Base-by-base conservation (phyloP, 1,140 invertebrate genomes). In the Musca domestica region DNA sequence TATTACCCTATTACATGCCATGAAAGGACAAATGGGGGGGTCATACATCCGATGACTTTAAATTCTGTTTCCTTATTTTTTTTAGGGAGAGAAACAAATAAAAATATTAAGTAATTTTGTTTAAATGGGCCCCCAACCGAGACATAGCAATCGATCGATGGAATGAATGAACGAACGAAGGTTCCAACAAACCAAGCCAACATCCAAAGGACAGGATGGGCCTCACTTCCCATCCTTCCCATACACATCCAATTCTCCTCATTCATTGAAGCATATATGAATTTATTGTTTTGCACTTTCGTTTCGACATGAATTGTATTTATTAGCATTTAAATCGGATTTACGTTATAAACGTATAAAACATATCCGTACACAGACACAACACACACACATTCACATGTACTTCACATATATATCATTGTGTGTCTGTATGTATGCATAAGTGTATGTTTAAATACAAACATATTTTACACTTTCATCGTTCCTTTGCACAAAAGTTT, bases 301-400 rank as follows among this genome's bases (percentile, higher is more conserved):
- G 73, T 74, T 77, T 77, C 75, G 75, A 77, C 76, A 77, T 77
- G 74, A 77, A 77, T 77, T 77, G 77, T 77, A 77, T 77, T 77
- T 77, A 77, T 77, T 77, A 75, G 73, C 76, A 77, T 77, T 74
- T 77, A 77, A 76, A 77, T 77, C 76, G 74, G 75, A 77, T 77
- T 77, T 77, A 76, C 74, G 76, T 77, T 61, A 19, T 34, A 34
- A 61, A 61, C 56, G 56, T 19, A 34, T 61, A 20, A 51, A 9
- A 19, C 20, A 51, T 51, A 22, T 51, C 17, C 12, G 48, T 14
- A 51, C 48, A 51, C n/a, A 19, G 20, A 51, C 20, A 51, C 48
- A 41, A n/a, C 34, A 51, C 27, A 49, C 17, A 49, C 47, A 49
- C 12, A 14, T 49, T 49, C 15, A 5, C 17, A 49, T 19, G 15